phyloP scores from a whole-genome alignment of 2,888 invertebrate genomes.

The Apeira syringaria region DNA sequence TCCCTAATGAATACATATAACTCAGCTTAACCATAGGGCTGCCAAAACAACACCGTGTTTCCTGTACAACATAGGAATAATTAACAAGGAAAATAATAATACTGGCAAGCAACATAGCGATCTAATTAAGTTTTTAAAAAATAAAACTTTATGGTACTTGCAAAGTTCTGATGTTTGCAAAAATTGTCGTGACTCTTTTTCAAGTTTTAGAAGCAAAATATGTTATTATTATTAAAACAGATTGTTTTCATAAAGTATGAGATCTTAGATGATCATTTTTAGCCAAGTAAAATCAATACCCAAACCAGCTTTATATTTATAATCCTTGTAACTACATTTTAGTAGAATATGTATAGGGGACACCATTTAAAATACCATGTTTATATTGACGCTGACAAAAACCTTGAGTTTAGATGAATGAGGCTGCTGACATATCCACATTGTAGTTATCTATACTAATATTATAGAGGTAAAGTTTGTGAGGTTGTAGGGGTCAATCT shows the following conservation, averaged over 20 bases:
- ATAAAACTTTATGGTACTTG: too few species aligned
- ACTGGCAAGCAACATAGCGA: not conserved
- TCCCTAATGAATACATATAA: constrained; percentile 28
- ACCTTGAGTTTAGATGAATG: constrained; percentile 9
- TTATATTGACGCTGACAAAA: not conserved
- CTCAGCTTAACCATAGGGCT: constrained; percentile 64
- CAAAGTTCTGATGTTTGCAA: too few species aligned
- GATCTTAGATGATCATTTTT: not conserved
- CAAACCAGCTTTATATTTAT: constrained; percentile 1
- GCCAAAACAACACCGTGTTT: constrained; percentile 70
- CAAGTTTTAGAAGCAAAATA: too few species aligned
- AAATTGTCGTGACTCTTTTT: too few species aligned
- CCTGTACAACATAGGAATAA: constrained; percentile 37
- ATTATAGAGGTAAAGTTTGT: too few species aligned
- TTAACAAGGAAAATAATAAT: constrained; percentile 19
- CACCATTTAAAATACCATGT: constrained; percentile 5
- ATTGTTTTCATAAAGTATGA: too few species aligned
- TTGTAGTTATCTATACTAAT: too few species aligned
- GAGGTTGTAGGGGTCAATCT: too few species aligned
- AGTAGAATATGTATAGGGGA: not conserved
- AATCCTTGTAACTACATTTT: constrained; percentile 1
- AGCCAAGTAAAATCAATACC: not conserved
- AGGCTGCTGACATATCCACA: constrained; percentile 14
- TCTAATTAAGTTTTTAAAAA: too few species aligned
- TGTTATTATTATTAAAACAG: too few species aligned